Evolutionary conservation across 1,140 invertebrate genomes (phyloP), one percentile per base, ranked within the genome.

Genomic region (Dryas iulia): DNA sequence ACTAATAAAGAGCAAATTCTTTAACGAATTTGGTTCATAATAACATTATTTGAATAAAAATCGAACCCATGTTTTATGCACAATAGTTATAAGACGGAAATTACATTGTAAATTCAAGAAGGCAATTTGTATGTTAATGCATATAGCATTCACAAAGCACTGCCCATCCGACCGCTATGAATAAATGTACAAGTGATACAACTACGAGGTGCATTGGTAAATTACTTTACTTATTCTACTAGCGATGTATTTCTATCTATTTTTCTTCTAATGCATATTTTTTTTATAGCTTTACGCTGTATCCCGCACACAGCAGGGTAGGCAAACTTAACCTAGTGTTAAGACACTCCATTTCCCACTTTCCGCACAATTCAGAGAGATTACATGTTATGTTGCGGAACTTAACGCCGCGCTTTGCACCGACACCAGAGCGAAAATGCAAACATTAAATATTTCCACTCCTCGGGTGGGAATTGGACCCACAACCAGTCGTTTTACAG

Each of bases 81-180:
- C 25, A 26, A 18, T 60, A 33, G 25, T 47, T 60, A 59, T 60
- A 60, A 60, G 59, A 60, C 23, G 33, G n/a, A 60, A 60, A 60
- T 60, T 60, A 60, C 59, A 60, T 60, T 60, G 39, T 47, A 60
- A 47, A 60, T 39, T 60, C 59, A 60, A 60, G 59, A 60, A 60
- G 39, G 33, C n/a, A 47, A 60, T 60, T 25, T 60, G 33, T 60
- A 60, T 60, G 59, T 23, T 60, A 60, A 60, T 60, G n/a, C 59
- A 60, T 59, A 35, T 24, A 59, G 58, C 58, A 59, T 24, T 59
- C 33, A 35, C 33, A 60, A 60, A 60, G 59, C 59, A 60, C 59
- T 39, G 59, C 12, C 39, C 39, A 47, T 21, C 39, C 14, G 58
- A 39, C 23, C 24, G 39, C 59, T 47, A 60, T 47, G 33, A 47